Evolutionary conservation across 92 coral and sea anemone genomes (phyloP), one percentile per base, ranked within the genome.

Genomic region (Parazoanthus swiftii): DNA sequence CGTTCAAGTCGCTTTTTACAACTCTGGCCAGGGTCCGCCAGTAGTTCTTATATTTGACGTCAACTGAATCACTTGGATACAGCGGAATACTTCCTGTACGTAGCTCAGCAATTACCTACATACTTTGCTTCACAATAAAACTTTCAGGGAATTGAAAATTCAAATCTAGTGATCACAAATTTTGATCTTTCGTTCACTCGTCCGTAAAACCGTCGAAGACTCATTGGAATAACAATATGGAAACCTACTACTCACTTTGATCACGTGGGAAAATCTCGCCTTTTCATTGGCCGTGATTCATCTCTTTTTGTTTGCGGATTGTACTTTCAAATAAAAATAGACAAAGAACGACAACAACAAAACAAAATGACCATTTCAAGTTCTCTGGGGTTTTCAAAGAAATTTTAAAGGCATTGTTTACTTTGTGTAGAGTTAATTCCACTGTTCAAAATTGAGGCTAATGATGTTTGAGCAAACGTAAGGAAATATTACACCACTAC

Each of bases 191-290:
- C 65, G 48, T 71, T 84, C 87, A 84, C 87, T 72, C 87, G 33
- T 50, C 79, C 87, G 79, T 66, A 84, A 84, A 84, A 84, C 77
- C 42, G 66, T 82, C 86, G 10, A 16, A 8, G 21, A 67, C 67
- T 70, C 79, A 84, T 84, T 84, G 87, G 79, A 71, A 84, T 84
- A 84, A 84, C 87, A 84, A 84, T 84, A 71, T 29, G 79, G 25
- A 44, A 72, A 8, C 67, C 25, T 15, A 46, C 77, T 25, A 18
- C 63, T 10, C 87, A 46, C 44, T 84, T 84, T 70, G 35, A 74
- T 84, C 87, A 84, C 79, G 87, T 84, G 87, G 10, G 37, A 46
- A 11, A 72, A 8, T 71, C 29, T 15, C 20, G n/a, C 66, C 37
- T 72, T 35, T 71, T 46, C 26, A 84, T 84, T 84, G 87, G 87